Percentiles rank a stretch among this genome's conserved stretches.
Evolutionary conservation across 2,797 vertebrate genomes (phyloP).

Genomic region (Mus caroli): DNA sequence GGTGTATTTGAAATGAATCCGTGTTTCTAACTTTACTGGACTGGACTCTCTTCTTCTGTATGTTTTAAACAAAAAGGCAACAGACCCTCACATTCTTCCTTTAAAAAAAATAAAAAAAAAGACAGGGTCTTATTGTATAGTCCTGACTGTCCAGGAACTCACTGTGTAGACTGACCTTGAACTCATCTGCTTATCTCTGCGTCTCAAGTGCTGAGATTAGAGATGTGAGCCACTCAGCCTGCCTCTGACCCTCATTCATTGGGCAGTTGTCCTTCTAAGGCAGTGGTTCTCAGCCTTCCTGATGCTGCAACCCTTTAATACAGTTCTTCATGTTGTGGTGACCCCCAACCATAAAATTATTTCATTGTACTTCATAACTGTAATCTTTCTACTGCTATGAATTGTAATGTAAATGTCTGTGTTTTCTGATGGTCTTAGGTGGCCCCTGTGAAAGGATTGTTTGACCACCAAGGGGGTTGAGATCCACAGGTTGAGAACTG

Average conservation of each 20-base stretch:
- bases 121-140: not conserved
- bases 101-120: not conserved
- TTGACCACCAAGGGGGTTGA: too few relatives aligned
- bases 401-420: not conserved
- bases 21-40: slow-evolving; percentile 34
- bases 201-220: not conserved
- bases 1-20: slow-evolving; percentile 56
- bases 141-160: not conserved
- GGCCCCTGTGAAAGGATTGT: not conserved
- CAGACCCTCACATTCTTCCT: not conserved
- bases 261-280: not conserved
- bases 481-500: not conserved
- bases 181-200: not conserved
- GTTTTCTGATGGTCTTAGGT: not conserved
- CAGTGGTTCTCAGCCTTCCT: not conserved
- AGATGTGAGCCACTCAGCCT: not conserved
- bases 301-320: not conserved
- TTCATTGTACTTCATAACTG: not conserved
- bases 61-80: slow-evolving; percentile 49
- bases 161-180: not conserved
- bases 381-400: not conserved
- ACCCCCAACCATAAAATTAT: not conserved
- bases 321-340: too few relatives aligned
- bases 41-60: not conserved
- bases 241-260: slow-evolving; percentile 30